Conservation (phyloP, 2,113 vertebrate species). For the Oostethus manadensis region DNA sequence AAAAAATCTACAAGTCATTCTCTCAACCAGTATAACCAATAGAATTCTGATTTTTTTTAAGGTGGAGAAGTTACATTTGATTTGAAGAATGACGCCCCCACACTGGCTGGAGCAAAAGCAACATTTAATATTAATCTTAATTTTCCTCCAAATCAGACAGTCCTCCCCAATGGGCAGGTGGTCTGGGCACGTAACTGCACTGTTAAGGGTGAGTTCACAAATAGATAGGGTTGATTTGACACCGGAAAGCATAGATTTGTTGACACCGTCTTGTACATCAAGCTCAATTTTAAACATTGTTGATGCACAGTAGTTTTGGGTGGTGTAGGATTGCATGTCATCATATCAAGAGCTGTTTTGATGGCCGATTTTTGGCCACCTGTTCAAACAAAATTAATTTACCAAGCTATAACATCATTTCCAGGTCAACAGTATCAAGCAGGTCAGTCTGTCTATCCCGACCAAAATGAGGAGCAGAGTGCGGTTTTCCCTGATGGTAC, state of each 20-base stretch:
- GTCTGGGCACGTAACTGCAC: constrained; percentile 81
- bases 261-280: neutral
- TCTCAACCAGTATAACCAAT: neutral
- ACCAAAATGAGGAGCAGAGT: constrained; percentile 42
- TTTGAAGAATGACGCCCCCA: constrained; percentile 83
- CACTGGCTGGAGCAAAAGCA: constrained; percentile 77
- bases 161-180: constrained; percentile 77
- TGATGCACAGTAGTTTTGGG: neutral
- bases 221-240: too few species aligned
- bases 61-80: constrained; percentile 82
- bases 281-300: neutral
- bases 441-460: constrained; percentile 81
- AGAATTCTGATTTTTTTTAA: constrained; percentile 41
- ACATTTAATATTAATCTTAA: constrained; percentile 81
- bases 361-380: neutral
- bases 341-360: neutral
- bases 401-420: neutral
- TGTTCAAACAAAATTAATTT: neutral
- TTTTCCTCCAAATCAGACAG: constrained; percentile 80
- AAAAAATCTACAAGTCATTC: neutral
- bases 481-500: constrained; percentile 82
- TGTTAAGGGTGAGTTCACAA: constrained; percentile 71
- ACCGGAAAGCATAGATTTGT: neutral
- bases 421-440: constrained; percentile 74
- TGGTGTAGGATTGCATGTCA: neutral